Evolutionary conservation across 1,140 invertebrate species (phyloP), one percentile per base, ranked within the genome.

Genomic region (Temnothorax curvispinosus): DNA sequence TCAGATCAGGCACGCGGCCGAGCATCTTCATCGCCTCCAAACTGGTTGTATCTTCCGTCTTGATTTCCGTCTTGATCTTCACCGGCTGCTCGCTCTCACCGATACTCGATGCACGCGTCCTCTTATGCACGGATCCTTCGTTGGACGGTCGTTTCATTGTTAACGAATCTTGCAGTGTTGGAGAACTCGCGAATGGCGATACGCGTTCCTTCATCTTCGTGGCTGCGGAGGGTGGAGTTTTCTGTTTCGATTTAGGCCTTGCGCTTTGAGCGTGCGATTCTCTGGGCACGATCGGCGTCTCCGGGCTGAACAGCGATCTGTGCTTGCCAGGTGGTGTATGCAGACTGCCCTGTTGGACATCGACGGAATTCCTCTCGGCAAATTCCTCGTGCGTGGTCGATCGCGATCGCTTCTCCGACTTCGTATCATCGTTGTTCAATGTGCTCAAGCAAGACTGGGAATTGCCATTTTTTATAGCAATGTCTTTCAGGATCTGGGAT

Each of bases 251-350:
- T 62, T 94, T 94, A 60, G 91, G 87, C 69, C 87, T 90, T n/a
- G n/a, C 32, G 11, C 18, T 4, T 54, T 93, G 92, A 38, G 86
- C 88, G 65, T 92, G 89, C 15, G 86, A 87, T 50, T 93, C 90
- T 18, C 92, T 87, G 6, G 38, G n/a, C 85, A 64, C 89, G 54
- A 92, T 85, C 58, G 93, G 89, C 13, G 93, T 90, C 77, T 96
- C 96, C 0, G 96, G 96, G 67, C 96, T 96, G 86, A 96, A 96
- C 0, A 96, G 77, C 0, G 95, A 96, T 64, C 92, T 95, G 2
- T 94, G 92, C 72, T 93, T 93, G 0, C 65, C 64, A 13, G 89
- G 88, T 8, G 89, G 86, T 5, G 89, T 85, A 47, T 93, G 92
- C 7, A 92, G 38, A 2, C 80, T 86, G 52, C 88, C 35, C 41